A percentile compares a stretch with the other conserved stretches of the same genome.
Evolutionary conservation across 2,797 vertebrate genomes (phyloP).

Genomic region (Lophotriccus pileatus): DNA sequence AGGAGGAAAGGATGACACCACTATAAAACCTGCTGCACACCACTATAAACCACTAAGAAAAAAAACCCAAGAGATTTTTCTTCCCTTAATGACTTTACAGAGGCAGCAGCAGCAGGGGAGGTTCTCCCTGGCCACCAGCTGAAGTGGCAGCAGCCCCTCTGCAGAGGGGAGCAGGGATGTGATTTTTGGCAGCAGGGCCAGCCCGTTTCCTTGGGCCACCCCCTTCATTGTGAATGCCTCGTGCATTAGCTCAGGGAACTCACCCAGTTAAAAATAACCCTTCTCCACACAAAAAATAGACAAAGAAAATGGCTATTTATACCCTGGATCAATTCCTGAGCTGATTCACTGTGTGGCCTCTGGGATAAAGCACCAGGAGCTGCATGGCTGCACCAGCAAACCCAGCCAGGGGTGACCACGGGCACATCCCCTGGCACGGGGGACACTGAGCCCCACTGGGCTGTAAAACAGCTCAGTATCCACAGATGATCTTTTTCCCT

Average conservation of each 20-base stretch:
- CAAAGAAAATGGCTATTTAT: conserved; percentile 12
- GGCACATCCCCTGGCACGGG: background rate
- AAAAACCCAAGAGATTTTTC: background rate
- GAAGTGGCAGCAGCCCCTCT: background rate
- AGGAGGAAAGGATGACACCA: background rate
- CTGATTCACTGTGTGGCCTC: background rate
- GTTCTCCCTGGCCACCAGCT: background rate
- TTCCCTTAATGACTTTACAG: background rate
- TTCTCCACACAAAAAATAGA: background rate
- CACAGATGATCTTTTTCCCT: background rate
- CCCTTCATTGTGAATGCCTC: background rate
- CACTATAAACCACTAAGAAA: background rate
- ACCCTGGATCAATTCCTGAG: background rate
- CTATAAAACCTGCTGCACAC: background rate
- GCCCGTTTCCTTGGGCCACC: conserved; percentile 23
- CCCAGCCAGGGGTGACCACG: background rate
- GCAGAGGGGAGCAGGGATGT: background rate
- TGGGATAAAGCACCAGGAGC: background rate
- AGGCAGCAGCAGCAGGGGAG: background rate
- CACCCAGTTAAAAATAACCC: conserved; percentile 27
- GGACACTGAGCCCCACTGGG: accelerated
- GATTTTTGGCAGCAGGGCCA: background rate
- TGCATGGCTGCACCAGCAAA: background rate
- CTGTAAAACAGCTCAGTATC: background rate
- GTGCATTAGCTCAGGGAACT: conserved; percentile 12